phyloP scores from a whole-genome alignment of 1,140 invertebrate genomes.

The Drosophila subobscura region DNA sequence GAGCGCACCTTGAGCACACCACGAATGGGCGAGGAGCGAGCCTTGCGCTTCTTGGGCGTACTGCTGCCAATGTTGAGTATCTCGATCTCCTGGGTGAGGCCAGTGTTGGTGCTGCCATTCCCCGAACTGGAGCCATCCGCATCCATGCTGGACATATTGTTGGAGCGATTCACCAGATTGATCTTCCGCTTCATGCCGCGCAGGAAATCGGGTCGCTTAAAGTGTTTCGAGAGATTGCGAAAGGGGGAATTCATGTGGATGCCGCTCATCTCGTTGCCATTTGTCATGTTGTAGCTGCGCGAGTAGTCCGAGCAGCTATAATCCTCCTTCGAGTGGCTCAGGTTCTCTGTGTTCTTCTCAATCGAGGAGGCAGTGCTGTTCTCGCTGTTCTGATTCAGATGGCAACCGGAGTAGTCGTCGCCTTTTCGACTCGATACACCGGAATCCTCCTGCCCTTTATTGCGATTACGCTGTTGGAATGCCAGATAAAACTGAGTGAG shows the following conservation, averaged over 20 bases:
- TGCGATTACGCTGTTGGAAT: slow-evolving; percentile 59
- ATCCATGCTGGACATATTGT: slow-evolving; percentile 73
- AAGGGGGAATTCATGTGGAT: slow-evolving; percentile 80
- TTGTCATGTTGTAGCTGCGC: slow-evolving; percentile 73
- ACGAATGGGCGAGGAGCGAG: slow-evolving; percentile 84
- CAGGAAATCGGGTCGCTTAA: slow-evolving; percentile 78
- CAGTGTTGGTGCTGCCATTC: slow-evolving; percentile 85
- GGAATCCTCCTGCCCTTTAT: slow-evolving; percentile 75
- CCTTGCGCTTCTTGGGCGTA: slow-evolving; percentile 83
- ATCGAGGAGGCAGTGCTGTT: slow-evolving; percentile 75
- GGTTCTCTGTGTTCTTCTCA: slow-evolving; percentile 72
- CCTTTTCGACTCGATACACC: slow-evolving; percentile 81
- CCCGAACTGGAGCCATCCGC: slow-evolving; percentile 52
- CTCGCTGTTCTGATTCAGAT: slow-evolving; percentile 70
- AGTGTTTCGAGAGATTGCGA: slow-evolving; percentile 75
- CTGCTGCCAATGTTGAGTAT: slow-evolving; percentile 85
- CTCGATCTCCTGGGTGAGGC: slow-evolving; percentile 88
- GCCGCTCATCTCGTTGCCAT: slow-evolving; percentile 74
- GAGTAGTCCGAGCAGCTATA: slow-evolving; percentile 80
- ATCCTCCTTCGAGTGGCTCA: slow-evolving; percentile 78
- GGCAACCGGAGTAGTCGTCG: slow-evolving; percentile 68
- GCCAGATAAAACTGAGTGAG: not conserved
- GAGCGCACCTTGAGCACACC: slow-evolving; percentile 85
- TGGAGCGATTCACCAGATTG: slow-evolving; percentile 83
- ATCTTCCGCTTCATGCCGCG: slow-evolving; percentile 86